phyloP scores from a whole-genome alignment of 2,797 vertebrate species.

The Dromococcyx pavoninus region DNA sequence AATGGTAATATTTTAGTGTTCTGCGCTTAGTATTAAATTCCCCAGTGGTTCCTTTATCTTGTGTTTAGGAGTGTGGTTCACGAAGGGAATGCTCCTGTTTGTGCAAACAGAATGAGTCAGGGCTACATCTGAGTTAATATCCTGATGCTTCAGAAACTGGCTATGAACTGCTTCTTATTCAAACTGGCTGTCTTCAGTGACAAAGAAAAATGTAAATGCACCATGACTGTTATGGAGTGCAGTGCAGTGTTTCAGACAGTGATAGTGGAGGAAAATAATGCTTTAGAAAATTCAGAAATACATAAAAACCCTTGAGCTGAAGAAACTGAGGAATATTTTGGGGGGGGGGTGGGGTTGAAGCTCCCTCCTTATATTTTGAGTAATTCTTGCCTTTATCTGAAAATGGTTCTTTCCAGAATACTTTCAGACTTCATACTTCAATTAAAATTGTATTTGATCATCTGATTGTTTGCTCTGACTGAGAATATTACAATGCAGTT shows the following conservation, averaged over 20 bases:
- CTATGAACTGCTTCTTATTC: not conserved
- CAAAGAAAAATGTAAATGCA: slow-evolving; percentile 12
- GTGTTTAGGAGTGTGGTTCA: not conserved
- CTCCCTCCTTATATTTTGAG: not conserved
- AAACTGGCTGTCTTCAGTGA: not conserved
- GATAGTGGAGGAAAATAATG: not conserved
- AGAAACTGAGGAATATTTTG: not conserved
- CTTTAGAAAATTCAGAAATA: not conserved
- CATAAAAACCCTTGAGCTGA: not conserved
- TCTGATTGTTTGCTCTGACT: not conserved
- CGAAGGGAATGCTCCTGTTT: not conserved
- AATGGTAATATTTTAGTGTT: not conserved
- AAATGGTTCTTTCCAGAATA: not conserved
- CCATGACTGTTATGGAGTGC: not conserved
- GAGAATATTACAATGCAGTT: not conserved
- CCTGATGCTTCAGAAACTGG: not conserved
- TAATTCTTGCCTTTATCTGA: not conserved
- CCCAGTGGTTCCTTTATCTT: not conserved
- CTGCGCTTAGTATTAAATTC: not conserved
- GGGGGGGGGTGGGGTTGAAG: too few species aligned
- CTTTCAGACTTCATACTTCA: not conserved
- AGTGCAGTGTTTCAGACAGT: not conserved
- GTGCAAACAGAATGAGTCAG: fast-evolving
- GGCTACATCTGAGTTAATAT: not conserved
- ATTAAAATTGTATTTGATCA: not conserved